Base-by-base conservation (phyloP, 1,140 invertebrate species). In the Aethina tumida region DNA sequence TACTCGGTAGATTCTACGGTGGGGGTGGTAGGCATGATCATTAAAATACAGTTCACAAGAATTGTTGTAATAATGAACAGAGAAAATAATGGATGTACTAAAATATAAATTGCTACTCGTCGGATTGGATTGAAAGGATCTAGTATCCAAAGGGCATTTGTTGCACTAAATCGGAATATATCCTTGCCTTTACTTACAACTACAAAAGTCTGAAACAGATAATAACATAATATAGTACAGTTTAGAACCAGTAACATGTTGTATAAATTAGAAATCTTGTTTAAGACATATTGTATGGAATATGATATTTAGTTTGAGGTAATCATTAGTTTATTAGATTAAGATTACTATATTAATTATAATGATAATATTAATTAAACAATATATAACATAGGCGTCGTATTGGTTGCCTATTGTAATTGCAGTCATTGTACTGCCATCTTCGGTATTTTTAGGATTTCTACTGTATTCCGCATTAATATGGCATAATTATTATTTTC, bases 131-230 rank as follows among this genome's bases (percentile, higher is more conserved):
- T 96, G 73, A 97, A 97, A 48, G 94, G 93, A 69, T 89, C 85
- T 58, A 98, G 75, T 62, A 94, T 74, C 78, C 84, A 97, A 65
- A 97, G 70, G 63, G 91, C 91, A 66, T 96, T 84, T 51, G 89
- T 91, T 60, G 93, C 90, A 70, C 87, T 94, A 77, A 97, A 98
- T 69, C 93, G 80, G 77, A 92, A 97, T 73, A 97, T 95, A 72
- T 94, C 90, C 76, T 91, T 94, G 70, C 93, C 92, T 77, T 86
- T 95, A 74, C 89, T 96, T 68, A 98, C 76, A 57, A 98, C 93
- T 73, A 95, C 84, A 74, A 97, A 97, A 63, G 92, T 96, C 93
- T 97, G 77, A 37, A 75, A 59, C 59, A 67, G 65, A 61, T 40
- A 57, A 39, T 53, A 62, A 19, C 25, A 4, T 3, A 29, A 18